phyloP scores from a whole-genome alignment of 2,888 invertebrate genomes.

The Melanophora roralis region DNA sequence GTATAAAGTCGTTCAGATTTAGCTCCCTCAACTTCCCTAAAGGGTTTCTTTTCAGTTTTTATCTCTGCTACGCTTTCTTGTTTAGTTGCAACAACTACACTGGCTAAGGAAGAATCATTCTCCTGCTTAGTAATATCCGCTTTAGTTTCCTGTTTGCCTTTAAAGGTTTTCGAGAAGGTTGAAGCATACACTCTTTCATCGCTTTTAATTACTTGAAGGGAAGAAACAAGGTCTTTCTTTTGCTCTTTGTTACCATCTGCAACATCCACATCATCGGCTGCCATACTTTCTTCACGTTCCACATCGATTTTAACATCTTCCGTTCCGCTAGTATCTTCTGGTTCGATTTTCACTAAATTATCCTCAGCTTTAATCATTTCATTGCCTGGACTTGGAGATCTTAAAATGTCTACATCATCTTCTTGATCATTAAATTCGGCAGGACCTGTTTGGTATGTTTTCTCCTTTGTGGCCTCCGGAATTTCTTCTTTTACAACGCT shows the following conservation, averaged over 20 bases:
- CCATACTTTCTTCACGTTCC: conserved; percentile 74
- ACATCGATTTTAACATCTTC: conserved; percentile 76
- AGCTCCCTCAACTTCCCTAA: not conserved
- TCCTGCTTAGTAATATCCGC: not conserved
- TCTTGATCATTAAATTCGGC: conserved; percentile 68
- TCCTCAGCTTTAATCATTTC: conserved; percentile 75
- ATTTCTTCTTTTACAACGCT: conserved; percentile 15
- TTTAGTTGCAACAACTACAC: not conserved
- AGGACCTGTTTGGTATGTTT: not conserved
- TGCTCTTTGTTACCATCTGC: conserved; percentile 48
- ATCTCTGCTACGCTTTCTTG: not conserved
- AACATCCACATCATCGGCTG: conserved; percentile 62
- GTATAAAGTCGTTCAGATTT: conserved; percentile 44
- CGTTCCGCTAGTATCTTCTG: conserved; percentile 74
- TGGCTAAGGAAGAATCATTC: not conserved
- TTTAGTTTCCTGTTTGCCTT: conserved; percentile 29
- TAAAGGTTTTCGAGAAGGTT: not conserved
- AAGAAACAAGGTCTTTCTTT: conserved; percentile 5
- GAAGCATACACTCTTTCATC: not conserved
- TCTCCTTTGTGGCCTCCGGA: not conserved
- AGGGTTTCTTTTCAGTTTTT: conserved; percentile 43
- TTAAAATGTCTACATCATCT: conserved; percentile 75
- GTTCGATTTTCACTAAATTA: conserved; percentile 75
- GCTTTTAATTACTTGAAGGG: not conserved
- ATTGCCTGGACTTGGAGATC: conserved; percentile 73